Evolutionary conservation across 2,113 vertebrate genomes (phyloP).

Genomic region (Phalacrocorax aristotelis): DNA sequence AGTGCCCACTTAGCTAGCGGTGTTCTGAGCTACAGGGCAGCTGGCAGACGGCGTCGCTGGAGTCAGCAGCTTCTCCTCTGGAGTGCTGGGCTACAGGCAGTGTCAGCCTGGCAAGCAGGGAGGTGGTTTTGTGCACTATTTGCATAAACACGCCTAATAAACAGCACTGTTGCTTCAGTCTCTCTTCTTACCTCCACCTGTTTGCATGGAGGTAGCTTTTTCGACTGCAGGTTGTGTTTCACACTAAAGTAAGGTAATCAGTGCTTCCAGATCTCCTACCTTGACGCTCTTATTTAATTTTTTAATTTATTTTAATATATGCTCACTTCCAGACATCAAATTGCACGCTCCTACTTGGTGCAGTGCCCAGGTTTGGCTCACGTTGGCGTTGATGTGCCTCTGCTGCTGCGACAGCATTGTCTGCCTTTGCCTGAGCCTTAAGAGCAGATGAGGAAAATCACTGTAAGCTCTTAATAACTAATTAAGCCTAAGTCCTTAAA

Average conservation of each 20-base stretch:
- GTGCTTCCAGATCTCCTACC: background rate
- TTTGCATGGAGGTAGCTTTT: background rate
- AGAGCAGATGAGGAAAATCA: background rate
- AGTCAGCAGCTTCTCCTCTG: background rate
- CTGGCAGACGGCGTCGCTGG: background rate
- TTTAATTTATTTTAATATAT: background rate
- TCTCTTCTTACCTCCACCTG: background rate
- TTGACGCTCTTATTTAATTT: background rate
- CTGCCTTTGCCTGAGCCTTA: background rate
- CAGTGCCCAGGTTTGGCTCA: background rate
- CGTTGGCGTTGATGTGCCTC: background rate
- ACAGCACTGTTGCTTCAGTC: background rate
- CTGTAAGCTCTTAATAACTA: background rate
- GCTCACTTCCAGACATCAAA: background rate
- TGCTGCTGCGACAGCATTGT: background rate
- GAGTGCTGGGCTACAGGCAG: background rate
- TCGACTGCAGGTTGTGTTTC: background rate
- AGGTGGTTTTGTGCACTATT: background rate
- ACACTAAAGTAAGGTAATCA: background rate
- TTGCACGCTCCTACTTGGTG: background rate
- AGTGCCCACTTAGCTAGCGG: background rate
- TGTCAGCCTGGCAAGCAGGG: background rate
- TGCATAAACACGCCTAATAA: background rate
- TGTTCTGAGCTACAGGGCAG: background rate
- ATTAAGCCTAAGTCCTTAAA: background rate